Percentiles rank a stretch among this genome's conserved stretches.
These are phyloP conservation scores for Acrobasis repandana DNA, from an alignment of 2,888 invertebrate species.

Conservation along the genomic window DNA sequence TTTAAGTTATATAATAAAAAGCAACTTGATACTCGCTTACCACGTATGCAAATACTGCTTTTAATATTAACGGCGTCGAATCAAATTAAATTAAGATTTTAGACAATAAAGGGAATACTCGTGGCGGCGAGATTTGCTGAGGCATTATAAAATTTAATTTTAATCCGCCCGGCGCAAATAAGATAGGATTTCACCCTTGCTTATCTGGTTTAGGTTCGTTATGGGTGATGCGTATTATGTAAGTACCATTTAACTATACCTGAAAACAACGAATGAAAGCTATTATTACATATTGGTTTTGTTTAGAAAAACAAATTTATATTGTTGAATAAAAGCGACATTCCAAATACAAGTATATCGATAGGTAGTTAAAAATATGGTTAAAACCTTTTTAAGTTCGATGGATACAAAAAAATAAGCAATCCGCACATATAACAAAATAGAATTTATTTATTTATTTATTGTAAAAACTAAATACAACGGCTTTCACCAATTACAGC, in stretches of 20 bases:
- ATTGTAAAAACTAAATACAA: no score
- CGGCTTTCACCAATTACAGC: no score
- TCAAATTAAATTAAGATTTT: slow-evolving; percentile 68
- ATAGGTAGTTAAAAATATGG: no score
- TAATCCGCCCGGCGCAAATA: slow-evolving; percentile 72
- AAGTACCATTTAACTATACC: slow-evolving; percentile 24
- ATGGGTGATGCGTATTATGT: slow-evolving; percentile 47
- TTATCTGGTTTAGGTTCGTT: slow-evolving; percentile 53
- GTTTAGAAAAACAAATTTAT: no score
- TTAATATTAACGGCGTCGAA: slow-evolving; percentile 63
- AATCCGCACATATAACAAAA: no score
- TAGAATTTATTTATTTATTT: no score
- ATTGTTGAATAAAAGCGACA: no score
- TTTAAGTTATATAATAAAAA: background rate
- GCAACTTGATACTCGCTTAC: background rate
- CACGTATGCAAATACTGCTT: slow-evolving; percentile 42
- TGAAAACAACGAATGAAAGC: slow-evolving; percentile 3
- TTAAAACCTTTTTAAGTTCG: no score
- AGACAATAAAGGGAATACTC: slow-evolving; percentile 60
- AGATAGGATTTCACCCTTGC: slow-evolving; percentile 76
- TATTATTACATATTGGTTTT: background rate
- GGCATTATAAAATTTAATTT: slow-evolving; percentile 78
- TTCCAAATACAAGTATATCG: no score
- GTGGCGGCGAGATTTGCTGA: slow-evolving; percentile 56
- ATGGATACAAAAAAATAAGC: no score